These are phyloP conservation scores for Piprites chloris DNA, from an alignment of 2,113 vertebrate genomes.

Conservation along the genomic window DNA sequence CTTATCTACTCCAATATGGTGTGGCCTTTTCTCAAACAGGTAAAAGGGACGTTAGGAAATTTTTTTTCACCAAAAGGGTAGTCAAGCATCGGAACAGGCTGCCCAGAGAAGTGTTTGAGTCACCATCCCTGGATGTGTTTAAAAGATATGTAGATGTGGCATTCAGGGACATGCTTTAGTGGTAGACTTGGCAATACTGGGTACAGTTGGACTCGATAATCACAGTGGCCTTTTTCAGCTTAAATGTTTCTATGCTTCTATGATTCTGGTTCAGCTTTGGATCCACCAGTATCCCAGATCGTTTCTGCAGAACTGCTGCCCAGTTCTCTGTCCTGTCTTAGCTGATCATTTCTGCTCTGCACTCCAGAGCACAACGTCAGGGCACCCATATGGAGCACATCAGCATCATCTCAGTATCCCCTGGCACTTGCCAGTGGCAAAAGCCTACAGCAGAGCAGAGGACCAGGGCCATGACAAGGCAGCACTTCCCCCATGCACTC, in stretches of 20 bases:
- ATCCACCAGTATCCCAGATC: neutral
- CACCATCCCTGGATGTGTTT: neutral
- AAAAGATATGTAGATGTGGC: fast-evolving
- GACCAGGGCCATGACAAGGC: neutral
- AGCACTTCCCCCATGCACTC: neutral
- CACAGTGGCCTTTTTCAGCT: neutral
- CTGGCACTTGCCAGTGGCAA: neutral
- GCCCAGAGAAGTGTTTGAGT: neutral
- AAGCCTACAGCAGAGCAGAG: neutral
- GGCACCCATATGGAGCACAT: neutral
- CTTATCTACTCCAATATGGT: neutral
- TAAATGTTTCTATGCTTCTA: neutral
- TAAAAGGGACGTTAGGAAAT: neutral
- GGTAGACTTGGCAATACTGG: neutral
- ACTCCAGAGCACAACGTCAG: neutral
- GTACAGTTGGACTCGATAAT: neutral
- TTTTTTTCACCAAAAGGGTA: neutral
- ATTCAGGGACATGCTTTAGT: neutral
- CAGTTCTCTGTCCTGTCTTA: neutral
- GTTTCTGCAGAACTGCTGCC: neutral
- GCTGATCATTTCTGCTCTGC: neutral
- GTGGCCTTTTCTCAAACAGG: neutral
- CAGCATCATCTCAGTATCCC: neutral
- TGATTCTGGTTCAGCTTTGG: neutral
- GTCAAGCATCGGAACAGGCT: neutral